Base-by-base conservation (phyloP, 2,797 vertebrate species). In the Danio choprae region DNA sequence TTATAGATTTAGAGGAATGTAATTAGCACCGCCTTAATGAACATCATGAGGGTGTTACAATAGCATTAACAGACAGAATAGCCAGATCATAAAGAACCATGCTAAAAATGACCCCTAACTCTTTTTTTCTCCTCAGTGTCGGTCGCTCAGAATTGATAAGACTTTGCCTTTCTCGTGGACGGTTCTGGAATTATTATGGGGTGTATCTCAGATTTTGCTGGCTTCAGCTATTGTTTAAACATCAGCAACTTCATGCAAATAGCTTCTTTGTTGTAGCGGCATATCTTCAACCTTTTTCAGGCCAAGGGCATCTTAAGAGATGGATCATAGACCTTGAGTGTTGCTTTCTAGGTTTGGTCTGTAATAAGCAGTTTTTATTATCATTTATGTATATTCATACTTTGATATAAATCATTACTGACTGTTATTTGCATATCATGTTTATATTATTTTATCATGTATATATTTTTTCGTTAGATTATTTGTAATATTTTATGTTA, bases 21-120 rank as follows among this genome's bases (percentile, higher is more conserved):
- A 64, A 77, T 84, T 84, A 80, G 63, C 68, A 74, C 15, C 46
- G 40, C 6, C 63, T 83, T 76, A 85, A 85, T 84, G 68, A 86
- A 80, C 65, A 80, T 59, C 55, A 51, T 73, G 58, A 77, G 56
- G 77, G 56, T 4, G 6, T 60, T n/a, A 70, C 68, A 71, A 48
- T 83, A 62, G 65, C 44, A 60, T 60, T 74, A 83, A 55, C 64
- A 75, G 63, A 60, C 46, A 56, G 56, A 71, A 64, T 75, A 29
- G 16, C 50, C 29, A 43, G 18, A 78, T 82, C 53, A 82, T 38
- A 40, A 81, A 63, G 40, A 6, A 38, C 44, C 29, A 20, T 55
- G 44, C 38, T 41, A 56, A 71, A 62, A 63, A 71, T 44, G 13
- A 62, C 46, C 46, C 43, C 50, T 50, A 8, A 29, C 10, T 62